Evolutionary conservation across 2,888 invertebrate species (phyloP), one percentile per base, ranked within the genome.

Genomic region (Lepidochitona cinerea): DNA sequence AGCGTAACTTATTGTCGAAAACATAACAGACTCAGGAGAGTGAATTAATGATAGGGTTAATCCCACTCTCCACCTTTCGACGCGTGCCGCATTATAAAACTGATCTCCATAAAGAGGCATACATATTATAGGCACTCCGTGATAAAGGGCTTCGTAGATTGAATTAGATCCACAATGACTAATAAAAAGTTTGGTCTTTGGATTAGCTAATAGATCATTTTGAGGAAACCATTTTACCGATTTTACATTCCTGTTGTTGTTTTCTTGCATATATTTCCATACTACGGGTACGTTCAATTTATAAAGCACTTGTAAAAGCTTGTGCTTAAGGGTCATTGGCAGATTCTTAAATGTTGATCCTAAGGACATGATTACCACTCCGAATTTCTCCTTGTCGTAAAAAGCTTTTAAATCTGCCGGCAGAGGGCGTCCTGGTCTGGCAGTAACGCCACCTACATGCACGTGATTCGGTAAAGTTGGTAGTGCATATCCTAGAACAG

Each of bases 101-200:
- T 82, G 79, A 67, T 85, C 85, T 3, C 73, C 83, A 54, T 76
- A 70, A 18, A 81, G 37, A 29, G 85, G 81, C 0, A 81, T 59
- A 41, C 79, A 77, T 0, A 85, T 64, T 68, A 84, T 75, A 0
- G 85, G 85, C 12, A 84, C 81, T 4, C 71, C 84, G 37, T 84
- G 82, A 70, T 81, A 84, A 5, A 84, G 68, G 0, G 74, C 79
- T 70, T 85, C 85, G 72, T 76, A 84, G 37, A 81, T 78, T n/a
- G 83, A 78, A 64, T 82, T 82, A 35, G 72, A 78, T 9, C 84
- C 84, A 37, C 81, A 82, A 68, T 85, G 84, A 5, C 81, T 78
- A n/a, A 85, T 72, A 54, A 85, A 83, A 3, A 83, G 72, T 52
- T 75, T 79, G 4, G 75, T 69, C 12, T 79, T 80, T 4, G 64